Conservation (phyloP, 2,797 vertebrate genomes). For the Enteromius trimaculatus region DNA sequence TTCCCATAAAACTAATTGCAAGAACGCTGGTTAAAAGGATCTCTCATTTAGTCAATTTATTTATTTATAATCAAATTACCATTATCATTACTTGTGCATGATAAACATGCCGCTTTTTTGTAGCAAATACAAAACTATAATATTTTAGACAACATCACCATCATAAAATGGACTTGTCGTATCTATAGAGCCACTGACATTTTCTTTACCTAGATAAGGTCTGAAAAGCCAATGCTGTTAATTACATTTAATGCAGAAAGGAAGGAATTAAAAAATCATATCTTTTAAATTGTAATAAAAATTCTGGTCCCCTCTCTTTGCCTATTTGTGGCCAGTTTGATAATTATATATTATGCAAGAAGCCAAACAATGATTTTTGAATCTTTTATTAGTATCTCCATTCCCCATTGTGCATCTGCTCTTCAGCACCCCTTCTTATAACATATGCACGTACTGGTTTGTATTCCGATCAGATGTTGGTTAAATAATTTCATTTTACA, state of each 20-base stretch:
- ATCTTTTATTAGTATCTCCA: constrained; percentile 25
- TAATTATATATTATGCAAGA: constrained; percentile 27
- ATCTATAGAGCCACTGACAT: constrained; percentile 20
- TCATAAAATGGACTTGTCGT: background rate
- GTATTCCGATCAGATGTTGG: constrained; percentile 29
- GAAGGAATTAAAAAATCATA: constrained; percentile 36
- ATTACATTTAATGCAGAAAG: constrained; percentile 30
- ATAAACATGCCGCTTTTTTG: background rate
- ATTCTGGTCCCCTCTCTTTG: constrained; percentile 22
- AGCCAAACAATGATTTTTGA: constrained; percentile 28
- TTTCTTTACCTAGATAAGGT: constrained; percentile 37
- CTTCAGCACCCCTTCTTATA: constrained; percentile 11
- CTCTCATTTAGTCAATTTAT: background rate
- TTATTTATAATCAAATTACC: background rate
- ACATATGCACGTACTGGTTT: constrained; percentile 9
- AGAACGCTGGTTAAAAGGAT: background rate
- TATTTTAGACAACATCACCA: background rate
- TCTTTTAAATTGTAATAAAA: constrained; percentile 44
- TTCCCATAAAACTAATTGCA: background rate
- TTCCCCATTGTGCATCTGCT: constrained; percentile 14
- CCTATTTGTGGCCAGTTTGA: constrained; percentile 29
- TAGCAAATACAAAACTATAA: constrained; percentile 8
- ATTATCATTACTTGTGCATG: background rate
- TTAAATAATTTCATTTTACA: constrained; percentile 31
- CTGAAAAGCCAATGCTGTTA: constrained; percentile 10